Conservation (phyloP, 2,888 invertebrate genomes). For the Glyphotaelius pellucidus region DNA sequence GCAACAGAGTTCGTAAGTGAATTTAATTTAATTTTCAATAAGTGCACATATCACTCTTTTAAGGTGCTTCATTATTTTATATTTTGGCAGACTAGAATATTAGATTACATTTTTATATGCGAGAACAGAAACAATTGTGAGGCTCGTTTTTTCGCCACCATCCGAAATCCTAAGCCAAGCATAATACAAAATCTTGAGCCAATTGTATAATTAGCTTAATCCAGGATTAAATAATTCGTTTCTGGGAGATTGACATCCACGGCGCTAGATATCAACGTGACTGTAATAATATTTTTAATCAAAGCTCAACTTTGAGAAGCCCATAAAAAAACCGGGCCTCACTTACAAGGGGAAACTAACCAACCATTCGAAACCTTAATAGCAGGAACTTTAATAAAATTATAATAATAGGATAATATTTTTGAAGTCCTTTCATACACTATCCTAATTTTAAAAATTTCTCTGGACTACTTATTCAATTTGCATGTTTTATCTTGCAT, state of each 20-base stretch:
- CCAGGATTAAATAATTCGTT: neutral
- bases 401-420: neutral
- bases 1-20: neutral
- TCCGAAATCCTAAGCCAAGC: neutral
- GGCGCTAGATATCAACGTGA: neutral
- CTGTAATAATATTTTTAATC: neutral
- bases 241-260: neutral
- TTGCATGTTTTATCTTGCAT: neutral
- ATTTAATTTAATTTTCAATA: constrained; percentile 15
- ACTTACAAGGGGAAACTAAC: neutral
- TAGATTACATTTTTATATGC: neutral
- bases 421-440: neutral
- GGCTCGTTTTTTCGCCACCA: neutral
- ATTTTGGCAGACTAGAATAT: constrained; percentile 2
- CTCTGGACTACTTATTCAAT: neutral
- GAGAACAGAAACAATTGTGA: neutral
- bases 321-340: neutral
- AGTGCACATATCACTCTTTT: constrained; percentile 33
- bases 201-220: neutral
- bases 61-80: neutral
- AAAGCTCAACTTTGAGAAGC: neutral
- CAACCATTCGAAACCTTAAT: neutral
- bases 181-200: neutral
- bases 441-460: neutral
- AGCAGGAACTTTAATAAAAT: neutral